Evolutionary conservation across 2,113 vertebrate species (phyloP), one percentile per base, ranked within the genome.

Genomic region (Australoheros scitulus): DNA sequence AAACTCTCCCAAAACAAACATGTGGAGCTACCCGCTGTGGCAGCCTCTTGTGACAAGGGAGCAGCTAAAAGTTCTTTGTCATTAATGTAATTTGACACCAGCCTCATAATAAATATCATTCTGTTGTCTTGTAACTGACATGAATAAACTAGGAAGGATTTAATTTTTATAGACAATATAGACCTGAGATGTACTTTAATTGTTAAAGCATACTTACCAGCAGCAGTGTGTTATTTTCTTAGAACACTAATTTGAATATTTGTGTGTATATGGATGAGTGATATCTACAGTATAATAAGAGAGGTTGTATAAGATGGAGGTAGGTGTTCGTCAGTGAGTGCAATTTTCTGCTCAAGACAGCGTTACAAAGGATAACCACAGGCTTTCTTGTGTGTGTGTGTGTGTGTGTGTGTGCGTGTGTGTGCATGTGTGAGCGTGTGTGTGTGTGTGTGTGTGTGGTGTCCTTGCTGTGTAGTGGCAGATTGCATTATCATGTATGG

Each of bases 401-500:
- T 61, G 10, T 32, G 34, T 29, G 34, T 24, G 18, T 13, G 32
- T 59, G 26, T 61, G 41, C 34, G 68, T 14, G 36, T 72, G 70
- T 2, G 8, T 5, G 59, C 34, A 59, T 14, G 36, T 72, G 70
- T 2, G 8, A 3, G 59, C 41, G 72, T 10, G 15, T 18, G 59
- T n/a, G 34, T 29, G 47, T 52, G 60, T 26, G 18, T 43, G 80
- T 14, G 41, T 52, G 26, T 60, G 34, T 61, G 20, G 5, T 74
- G 80, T 83, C 63, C 77, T 80, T 86, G 77, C 24, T 81, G 61
- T 14, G 50, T 47, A 17, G 41, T 59, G 22, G 78, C 81, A 82
- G 84, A 88, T 88, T 91, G 84, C 68, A 90, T 86, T 90, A 88
- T 76, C 79, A 74, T 82, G 87, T 91, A 77, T 47, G 43, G 14